Percentiles rank a stretch among this genome's conserved stretches.
phyloP scores from a whole-genome alignment of 2,888 invertebrate genomes.

The Myopa tessellatipennis region DNA sequence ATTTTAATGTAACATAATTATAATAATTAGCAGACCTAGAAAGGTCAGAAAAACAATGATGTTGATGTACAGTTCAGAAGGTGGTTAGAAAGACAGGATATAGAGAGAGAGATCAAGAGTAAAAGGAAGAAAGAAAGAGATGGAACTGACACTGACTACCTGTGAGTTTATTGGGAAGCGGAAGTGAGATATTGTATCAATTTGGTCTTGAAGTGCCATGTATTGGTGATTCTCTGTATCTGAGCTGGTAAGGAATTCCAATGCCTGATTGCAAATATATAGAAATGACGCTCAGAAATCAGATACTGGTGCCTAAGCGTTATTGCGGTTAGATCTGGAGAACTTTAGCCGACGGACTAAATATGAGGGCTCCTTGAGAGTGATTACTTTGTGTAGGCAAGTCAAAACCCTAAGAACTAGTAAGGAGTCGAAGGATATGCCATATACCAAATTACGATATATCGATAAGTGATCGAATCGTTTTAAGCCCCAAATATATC shows the following conservation, averaged over 20 bases:
- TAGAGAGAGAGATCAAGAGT: background rate
- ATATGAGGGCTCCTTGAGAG: too few species aligned
- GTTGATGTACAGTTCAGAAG: too few species aligned
- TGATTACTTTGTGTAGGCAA: too few species aligned
- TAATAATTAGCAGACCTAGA: too few species aligned
- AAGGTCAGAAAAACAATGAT: too few species aligned
- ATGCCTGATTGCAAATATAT: background rate
- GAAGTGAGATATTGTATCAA: background rate
- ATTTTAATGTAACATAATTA: too few species aligned
- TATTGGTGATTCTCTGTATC: background rate
- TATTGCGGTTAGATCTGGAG: too few species aligned
- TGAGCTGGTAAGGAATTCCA: background rate
- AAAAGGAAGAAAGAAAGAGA: background rate
- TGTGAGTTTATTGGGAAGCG: background rate
- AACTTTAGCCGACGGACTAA: too few species aligned
- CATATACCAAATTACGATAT: background rate
- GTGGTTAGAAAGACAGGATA: background rate
- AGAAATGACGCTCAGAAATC: conserved; percentile 13
- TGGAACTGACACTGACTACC: background rate
- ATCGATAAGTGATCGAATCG: conserved; percentile 11
- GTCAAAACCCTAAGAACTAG: background rate
- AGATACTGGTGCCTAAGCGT: background rate
- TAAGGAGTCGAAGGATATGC: background rate
- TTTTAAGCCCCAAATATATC: conserved; percentile 6
- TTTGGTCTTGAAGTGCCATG: background rate